A percentile compares a stretch with the other conserved stretches of the same genome.
Evolutionary conservation across 2,797 vertebrate species (phyloP).

Genomic region (Bradypodion ventrale): DNA sequence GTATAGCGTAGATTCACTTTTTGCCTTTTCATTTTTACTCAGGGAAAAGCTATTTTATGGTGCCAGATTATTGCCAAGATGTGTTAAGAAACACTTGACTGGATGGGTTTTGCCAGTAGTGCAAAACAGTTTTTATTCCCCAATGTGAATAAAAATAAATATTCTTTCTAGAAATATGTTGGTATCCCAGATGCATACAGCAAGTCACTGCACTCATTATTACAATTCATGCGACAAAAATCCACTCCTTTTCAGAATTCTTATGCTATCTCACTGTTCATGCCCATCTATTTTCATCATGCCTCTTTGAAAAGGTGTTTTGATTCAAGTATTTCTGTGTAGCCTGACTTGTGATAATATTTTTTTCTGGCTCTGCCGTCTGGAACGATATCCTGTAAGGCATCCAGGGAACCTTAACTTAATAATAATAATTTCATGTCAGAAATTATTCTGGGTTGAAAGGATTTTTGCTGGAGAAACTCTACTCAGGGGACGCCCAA

Average conservation of each 20-base stretch:
- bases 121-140: background rate
- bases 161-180: background rate
- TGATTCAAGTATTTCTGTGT: background rate
- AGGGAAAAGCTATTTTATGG: background rate
- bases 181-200: background rate
- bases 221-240: background rate
- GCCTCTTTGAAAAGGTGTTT: background rate
- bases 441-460: no score
- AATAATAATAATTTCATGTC: no score
- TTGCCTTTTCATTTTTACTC: background rate
- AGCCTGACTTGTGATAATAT: no score
- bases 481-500: no score
- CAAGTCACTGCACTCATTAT: background rate
- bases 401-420: background rate
- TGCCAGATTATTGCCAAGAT: background rate
- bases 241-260: conserved; percentile 2
- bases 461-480: no score
- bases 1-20: background rate
- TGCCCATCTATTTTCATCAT: background rate
- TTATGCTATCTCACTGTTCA: background rate
- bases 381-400: background rate
- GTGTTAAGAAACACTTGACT: background rate
- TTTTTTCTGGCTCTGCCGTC: background rate
- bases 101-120: conserved; percentile 4
- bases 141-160: background rate